Percentiles rank a stretch among this genome's conserved stretches.
Conservation (phyloP, 2,113 vertebrate species). For the Sorex fumeus region DNA sequence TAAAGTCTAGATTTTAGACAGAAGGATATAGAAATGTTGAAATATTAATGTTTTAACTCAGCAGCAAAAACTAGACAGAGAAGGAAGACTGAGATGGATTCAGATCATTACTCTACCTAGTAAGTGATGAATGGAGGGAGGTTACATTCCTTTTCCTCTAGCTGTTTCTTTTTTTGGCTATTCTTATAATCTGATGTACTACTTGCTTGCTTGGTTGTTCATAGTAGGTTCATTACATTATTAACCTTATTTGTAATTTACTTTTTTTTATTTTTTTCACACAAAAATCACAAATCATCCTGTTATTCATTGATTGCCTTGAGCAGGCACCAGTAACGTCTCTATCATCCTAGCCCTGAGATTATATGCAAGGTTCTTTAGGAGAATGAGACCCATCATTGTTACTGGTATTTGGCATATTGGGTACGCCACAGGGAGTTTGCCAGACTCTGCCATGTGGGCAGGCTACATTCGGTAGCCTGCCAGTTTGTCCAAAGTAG, state of each 20-base stretch:
- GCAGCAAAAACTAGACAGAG: background rate
- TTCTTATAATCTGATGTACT: slow-evolving; percentile 38
- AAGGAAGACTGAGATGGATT: background rate
- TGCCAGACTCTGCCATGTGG: no score
- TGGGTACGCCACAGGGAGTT: no score
- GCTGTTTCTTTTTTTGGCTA: background rate
- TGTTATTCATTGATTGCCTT: no score
- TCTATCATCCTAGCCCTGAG: no score
- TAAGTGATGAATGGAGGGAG: background rate
- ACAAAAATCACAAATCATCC: no score
- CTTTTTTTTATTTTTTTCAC: no score
- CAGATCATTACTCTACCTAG: background rate
- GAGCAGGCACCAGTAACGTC: no score
- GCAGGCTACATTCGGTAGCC: no score
- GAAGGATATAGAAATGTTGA: background rate
- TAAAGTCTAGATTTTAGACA: slow-evolving; percentile 42
- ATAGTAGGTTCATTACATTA: background rate
- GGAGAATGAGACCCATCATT: no score
- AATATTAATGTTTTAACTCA: slow-evolving; percentile 29
- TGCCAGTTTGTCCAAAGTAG: no score
- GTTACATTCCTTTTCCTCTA: background rate
- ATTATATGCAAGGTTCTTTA: no score
- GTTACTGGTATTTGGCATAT: no score
- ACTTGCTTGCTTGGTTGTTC: slow-evolving; percentile 4
- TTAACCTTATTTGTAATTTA: background rate